phyloP scores from a whole-genome alignment of 2,888 invertebrate species.

The Harpalus rufipes region DNA sequence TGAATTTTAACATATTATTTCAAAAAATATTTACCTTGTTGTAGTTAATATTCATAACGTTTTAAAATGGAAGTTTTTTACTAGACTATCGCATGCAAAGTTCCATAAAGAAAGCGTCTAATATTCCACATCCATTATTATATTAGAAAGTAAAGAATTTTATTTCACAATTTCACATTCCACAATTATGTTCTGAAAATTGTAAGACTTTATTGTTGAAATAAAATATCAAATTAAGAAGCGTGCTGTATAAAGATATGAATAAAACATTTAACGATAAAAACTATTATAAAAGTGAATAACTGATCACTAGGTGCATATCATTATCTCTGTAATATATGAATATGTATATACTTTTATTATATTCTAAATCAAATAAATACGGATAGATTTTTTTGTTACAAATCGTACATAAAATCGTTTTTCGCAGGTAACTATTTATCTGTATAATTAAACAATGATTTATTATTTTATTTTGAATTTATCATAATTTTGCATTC shows the following conservation, averaged over 20 bases:
- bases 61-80: constrained; percentile 8
- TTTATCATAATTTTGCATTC: too few relatives aligned
- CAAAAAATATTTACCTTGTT: constrained; percentile 10
- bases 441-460: too few relatives aligned
- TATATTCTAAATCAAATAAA: too few relatives aligned
- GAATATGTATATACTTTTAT: too few relatives aligned
- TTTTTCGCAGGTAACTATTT: too few relatives aligned
- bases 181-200: neutral
- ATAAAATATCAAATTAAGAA: constrained; percentile 14
- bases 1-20: constrained; percentile 4
- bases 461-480: too few relatives aligned
- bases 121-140: constrained; percentile 11
- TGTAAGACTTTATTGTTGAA: neutral
- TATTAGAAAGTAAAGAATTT: constrained; percentile 25
- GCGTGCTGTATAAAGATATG: neutral
- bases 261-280: neutral
- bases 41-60: constrained; percentile 8
- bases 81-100: neutral
- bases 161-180: neutral
- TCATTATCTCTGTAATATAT: neutral
- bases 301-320: neutral
- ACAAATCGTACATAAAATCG: too few relatives aligned
- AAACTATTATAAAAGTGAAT: neutral
- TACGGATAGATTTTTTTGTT: too few relatives aligned
- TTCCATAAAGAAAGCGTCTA: constrained; percentile 4